Evolutionary conservation across 1,140 invertebrate genomes (phyloP), one percentile per base, ranked within the genome.

Genomic region (Scaptomyza montana): DNA sequence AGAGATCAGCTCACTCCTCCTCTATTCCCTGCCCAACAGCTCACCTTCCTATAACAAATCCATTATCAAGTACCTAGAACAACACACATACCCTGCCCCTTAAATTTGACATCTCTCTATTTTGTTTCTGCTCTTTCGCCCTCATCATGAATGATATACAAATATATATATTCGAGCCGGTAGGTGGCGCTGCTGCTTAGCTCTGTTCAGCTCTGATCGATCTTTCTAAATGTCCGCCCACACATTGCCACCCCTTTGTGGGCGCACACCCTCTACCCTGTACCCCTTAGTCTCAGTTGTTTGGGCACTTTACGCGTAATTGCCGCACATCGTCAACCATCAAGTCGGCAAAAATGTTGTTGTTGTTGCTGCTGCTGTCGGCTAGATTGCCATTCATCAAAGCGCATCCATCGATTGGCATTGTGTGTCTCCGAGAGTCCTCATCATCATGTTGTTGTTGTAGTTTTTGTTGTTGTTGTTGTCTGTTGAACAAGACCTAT

Each of bases 261-360:
- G 4, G 3, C 10, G 2, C 4, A 1, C 12, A 16, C 51, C n/a
- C 19, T 5, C 25, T 4, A 25, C 19, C 2, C 55, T 9, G 8
- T 12, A 1, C 10, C 12, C 25, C 46, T 9, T 55, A 28, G 51
- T 45, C 67, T 39, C 67, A 59, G 63, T 67, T 80, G 77, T 77
- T 67, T 70, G 74, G 79, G 62, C 74, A 77, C 78, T 82, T 82
- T 74, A 86, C 67, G 71, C 71, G 57, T 80, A 86, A 86, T 86
- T 86, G 81, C 80, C 57, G 78, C 78, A 73, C 74, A 76, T 78
- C 65, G 68, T 72, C 69, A 66, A 63, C 39, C 60, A 39, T 71
- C 69, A 63, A 63, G 33, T 55, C 55, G 62, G 36, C 53, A 36
- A 36, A 0, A 45, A 60, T 21, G 55, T 51, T 46, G 45, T 30